Evolutionary conservation across 2,113 vertebrate genomes (phyloP).

Genomic region (Cervus canadensis): DNA sequence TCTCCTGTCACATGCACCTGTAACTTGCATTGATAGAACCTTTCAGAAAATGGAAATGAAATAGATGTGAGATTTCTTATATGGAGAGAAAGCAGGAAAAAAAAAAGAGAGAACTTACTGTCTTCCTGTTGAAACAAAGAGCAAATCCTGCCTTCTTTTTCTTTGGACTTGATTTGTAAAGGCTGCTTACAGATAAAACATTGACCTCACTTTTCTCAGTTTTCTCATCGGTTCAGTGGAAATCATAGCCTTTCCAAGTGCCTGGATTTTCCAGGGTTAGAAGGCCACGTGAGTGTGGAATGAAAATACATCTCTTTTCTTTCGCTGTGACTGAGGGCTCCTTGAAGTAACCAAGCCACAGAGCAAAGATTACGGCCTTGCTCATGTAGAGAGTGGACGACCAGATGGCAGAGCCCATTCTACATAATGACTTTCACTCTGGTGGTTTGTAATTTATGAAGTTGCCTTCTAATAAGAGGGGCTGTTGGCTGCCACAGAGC

Average conservation of each 20-base stretch:
- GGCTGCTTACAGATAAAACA: background rate
- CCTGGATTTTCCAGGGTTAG: background rate
- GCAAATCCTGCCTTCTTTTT: background rate
- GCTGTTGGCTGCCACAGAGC: background rate
- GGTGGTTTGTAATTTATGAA: constrained; percentile 67
- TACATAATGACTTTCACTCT: constrained; percentile 44
- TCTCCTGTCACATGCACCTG: background rate
- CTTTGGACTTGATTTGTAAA: background rate
- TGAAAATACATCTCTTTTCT: background rate
- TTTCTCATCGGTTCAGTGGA: background rate
- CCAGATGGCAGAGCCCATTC: constrained; percentile 57
- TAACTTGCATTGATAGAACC: background rate
- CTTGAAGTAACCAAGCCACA: constrained; percentile 35
- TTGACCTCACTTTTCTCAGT: background rate
- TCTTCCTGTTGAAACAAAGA: background rate
- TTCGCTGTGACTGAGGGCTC: background rate
- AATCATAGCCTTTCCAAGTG: background rate
- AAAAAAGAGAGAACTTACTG: background rate
- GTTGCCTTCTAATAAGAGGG: constrained; percentile 30
- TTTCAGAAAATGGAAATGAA: constrained; percentile 7
- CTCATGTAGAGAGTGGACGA: constrained; percentile 36
- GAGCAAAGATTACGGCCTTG: constrained; percentile 57
- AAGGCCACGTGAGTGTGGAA: background rate
- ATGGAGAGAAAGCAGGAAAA: background rate
- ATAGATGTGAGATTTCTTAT: background rate